Evolutionary conservation across 2,113 vertebrate genomes (phyloP).

Genomic region (Narcine bancroftii): DNA sequence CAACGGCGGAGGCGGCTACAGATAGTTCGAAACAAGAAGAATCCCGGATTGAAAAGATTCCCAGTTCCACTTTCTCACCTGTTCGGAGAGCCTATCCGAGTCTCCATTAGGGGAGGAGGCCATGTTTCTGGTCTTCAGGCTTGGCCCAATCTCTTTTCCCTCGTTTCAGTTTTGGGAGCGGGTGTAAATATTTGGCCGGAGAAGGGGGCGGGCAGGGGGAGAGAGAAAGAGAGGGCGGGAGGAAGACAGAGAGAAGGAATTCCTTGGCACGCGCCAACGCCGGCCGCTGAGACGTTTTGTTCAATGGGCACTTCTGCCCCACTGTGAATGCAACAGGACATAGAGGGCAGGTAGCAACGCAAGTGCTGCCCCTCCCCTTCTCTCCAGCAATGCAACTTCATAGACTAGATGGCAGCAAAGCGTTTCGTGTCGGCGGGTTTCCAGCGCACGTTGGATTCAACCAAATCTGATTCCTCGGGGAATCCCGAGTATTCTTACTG

Average conservation of each 20-base stretch:
- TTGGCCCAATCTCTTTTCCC: not conserved
- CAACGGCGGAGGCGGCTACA: not conserved
- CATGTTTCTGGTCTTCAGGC: not conserved
- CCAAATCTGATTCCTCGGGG: not conserved
- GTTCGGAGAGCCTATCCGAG: not conserved
- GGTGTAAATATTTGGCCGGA: not conserved
- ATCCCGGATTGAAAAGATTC: not conserved
- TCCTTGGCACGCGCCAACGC: not conserved
- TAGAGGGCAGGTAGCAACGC: not conserved
- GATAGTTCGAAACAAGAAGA: not conserved
- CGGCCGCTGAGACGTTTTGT: not conserved
- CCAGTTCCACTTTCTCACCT: not conserved
- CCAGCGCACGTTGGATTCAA: not conserved
- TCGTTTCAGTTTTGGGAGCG: not conserved
- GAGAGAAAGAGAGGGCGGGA: too few species aligned
- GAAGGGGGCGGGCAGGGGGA: too few species aligned
- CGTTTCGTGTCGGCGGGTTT: too few species aligned
- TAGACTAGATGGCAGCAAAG: conserved; percentile 22
- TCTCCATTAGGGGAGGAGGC: conserved; percentile 22
- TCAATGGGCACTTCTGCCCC: not conserved
- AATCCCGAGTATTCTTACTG: not conserved
- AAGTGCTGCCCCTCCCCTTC: not conserved
- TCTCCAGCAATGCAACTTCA: not conserved
- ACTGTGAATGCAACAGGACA: not conserved
- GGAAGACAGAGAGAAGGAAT: not conserved